A percentile compares a stretch with the other conserved stretches of the same genome.
Evolutionary conservation across 2,888 invertebrate species (phyloP).

Genomic region (Cristatella mucedo): DNA sequence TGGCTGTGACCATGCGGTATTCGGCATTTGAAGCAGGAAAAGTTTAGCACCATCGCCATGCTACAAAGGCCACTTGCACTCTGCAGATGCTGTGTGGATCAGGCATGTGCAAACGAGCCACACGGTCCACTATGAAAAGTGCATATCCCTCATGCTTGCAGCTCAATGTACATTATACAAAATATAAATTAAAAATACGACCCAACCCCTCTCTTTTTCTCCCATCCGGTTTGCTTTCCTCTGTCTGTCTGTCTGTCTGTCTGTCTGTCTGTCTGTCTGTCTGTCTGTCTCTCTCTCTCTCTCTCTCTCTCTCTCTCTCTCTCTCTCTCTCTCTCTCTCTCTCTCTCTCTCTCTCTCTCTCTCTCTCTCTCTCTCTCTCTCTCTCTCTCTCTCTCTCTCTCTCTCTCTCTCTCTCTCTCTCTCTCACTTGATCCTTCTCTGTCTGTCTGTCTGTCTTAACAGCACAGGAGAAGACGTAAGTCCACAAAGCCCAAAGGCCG

Average conservation of each 20-base stretch:
- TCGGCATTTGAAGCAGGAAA: background rate
- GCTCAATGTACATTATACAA: no score
- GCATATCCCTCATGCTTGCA: no score
- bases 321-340: constrained; percentile 8
- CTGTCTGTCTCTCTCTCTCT: constrained; percentile 1
- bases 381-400: constrained; percentile 10
- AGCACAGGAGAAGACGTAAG: no score
- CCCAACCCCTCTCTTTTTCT: no score
- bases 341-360: constrained; percentile 3
- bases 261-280: constrained; percentile 7
- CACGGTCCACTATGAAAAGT: no score
- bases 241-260: constrained; percentile 9
- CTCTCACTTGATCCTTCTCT: no score
- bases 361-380: constrained; percentile 5
- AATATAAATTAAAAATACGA: no score
- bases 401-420: constrained; percentile 3
- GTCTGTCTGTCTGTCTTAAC: background rate
- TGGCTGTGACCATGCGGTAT: constrained; percentile 12
- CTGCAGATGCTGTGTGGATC: constrained; percentile 6
- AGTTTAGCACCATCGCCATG: constrained; percentile 5
- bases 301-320: constrained; percentile 7
- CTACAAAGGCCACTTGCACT: no score
- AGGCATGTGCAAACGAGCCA: constrained; percentile 10
- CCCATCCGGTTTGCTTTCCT: constrained; percentile 3
- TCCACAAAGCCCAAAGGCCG: no score